Percentiles rank a stretch among this genome's conserved stretches.
phyloP scores from a whole-genome alignment of 37 sponge, comb jelly and placozoan genomes.

The Mnemiopsis leidyi region DNA sequence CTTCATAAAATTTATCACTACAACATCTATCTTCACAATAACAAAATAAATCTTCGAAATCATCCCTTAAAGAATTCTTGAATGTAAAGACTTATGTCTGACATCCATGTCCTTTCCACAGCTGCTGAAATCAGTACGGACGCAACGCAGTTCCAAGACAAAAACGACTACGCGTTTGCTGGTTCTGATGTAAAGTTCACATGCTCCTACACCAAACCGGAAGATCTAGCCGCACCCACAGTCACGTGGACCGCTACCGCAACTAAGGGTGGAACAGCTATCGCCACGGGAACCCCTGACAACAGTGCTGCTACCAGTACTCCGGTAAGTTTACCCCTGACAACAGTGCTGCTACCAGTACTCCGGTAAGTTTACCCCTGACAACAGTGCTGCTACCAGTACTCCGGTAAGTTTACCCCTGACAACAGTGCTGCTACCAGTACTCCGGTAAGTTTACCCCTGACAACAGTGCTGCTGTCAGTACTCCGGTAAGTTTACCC shows the following conservation, averaged over 20 bases:
- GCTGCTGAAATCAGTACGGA: not conserved
- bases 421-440: no score
- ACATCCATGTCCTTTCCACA: no score
- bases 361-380: no score
- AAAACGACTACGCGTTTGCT: not conserved
- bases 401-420: no score
- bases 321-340: not conserved
- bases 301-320: not conserved
- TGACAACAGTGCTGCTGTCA: not conserved
- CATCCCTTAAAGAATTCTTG: no score
- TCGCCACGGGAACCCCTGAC: not conserved
- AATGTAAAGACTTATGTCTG: no score
- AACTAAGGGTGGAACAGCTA: not conserved
- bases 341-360: no score
- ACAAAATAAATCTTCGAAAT: no score
- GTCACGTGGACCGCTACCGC: slow-evolving; percentile 1
- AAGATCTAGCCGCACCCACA: not conserved
- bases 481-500: not conserved
- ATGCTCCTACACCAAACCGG: not conserved
- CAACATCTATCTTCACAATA: no score
- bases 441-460: no score
- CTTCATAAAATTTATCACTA: no score
- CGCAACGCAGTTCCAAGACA: not conserved
- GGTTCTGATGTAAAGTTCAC: slow-evolving; percentile 6
- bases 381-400: no score